phyloP scores from a whole-genome alignment of 2,797 vertebrate genomes.

The Taeniopygia guttata region DNA sequence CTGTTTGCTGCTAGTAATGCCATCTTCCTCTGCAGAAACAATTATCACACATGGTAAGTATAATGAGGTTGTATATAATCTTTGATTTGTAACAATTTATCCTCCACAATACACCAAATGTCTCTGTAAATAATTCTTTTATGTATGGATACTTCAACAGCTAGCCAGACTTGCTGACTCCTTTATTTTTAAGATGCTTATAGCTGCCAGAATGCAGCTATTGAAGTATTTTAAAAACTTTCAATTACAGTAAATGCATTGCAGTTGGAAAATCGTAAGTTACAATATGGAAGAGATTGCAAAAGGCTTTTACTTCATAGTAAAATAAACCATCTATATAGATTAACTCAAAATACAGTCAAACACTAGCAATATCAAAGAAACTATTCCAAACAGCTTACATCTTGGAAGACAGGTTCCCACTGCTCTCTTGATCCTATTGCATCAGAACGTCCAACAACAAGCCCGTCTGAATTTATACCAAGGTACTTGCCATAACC shows the following conservation, averaged over 20 bases:
- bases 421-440: slow-evolving; percentile 96
- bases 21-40: slow-evolving; percentile 86
- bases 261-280: background rate
- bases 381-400: slow-evolving; percentile 69
- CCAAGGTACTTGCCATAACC: slow-evolving; percentile 97
- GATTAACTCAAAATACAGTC: background rate
- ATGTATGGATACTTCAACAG: background rate
- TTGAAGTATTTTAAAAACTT: background rate
- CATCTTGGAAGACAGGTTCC: slow-evolving; percentile 94
- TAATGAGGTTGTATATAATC: background rate
- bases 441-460: slow-evolving; percentile 94
- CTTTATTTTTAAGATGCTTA: background rate
- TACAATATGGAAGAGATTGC: background rate
- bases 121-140: background rate
- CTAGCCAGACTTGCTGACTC: background rate
- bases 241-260: background rate
- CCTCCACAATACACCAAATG: background rate
- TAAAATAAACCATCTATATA: background rate
- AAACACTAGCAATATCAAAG: background rate
- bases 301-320: background rate
- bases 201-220: background rate
- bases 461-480: slow-evolving; percentile 92
- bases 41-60: background rate
- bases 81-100: background rate
- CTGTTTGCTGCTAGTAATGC: slow-evolving; percentile 92